Evolutionary conservation across 2,797 vertebrate species (phyloP).

Genomic region (Mormyrus hasselquistii): DNA sequence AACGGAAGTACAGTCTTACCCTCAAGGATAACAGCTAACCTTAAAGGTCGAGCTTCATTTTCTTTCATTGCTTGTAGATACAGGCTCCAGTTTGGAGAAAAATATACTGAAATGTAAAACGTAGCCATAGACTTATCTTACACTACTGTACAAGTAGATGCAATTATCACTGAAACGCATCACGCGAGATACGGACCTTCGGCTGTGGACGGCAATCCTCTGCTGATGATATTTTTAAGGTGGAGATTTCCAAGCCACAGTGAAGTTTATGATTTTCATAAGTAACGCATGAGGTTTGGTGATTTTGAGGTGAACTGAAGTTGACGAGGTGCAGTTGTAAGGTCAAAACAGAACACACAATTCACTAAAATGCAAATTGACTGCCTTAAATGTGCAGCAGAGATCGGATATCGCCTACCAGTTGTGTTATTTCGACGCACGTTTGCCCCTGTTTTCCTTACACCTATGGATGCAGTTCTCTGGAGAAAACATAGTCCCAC

Average conservation of each 20-base stretch:
- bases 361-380: not conserved
- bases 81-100: not conserved
- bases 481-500: not conserved
- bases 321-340: not conserved
- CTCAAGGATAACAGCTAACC: conserved; percentile 5
- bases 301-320: not conserved
- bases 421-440: not conserved
- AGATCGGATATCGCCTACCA: not conserved
- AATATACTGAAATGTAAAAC: not conserved
- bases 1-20: not conserved
- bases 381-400: not conserved
- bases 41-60: not conserved
- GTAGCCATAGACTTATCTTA: not conserved
- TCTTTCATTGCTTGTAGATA: not conserved
- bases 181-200: not conserved
- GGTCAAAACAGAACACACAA: not conserved
- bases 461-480: not conserved
- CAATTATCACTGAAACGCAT: not conserved
- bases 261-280: not conserved
- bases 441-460: not conserved
- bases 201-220: not conserved
- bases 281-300: not conserved
- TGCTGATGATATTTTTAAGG: not conserved
- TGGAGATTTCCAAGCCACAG: not conserved
- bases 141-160: not conserved